A percentile compares a stretch with the other conserved stretches of the same genome.
Conservation (phyloP, 2,797 vertebrate genomes). For the Ambastaia sidthimunki region DNA sequence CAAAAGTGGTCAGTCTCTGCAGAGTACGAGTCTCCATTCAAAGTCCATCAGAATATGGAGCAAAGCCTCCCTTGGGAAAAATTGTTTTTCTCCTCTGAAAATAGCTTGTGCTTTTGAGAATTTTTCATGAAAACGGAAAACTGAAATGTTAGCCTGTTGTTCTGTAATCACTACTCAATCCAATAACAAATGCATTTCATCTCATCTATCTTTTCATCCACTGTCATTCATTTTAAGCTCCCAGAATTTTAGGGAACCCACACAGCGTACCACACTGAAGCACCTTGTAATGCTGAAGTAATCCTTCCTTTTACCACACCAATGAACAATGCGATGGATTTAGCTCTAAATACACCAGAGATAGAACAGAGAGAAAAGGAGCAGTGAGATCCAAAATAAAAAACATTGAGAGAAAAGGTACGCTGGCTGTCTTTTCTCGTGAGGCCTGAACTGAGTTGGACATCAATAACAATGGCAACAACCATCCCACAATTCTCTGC, state of each 20-base stretch:
- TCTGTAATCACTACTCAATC: constrained; percentile 10
- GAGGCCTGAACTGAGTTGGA: constrained; percentile 27
- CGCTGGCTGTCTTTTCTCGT: not conserved
- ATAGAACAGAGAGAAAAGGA: not conserved
- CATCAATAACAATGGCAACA: constrained; percentile 46
- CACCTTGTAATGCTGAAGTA: constrained; percentile 19
- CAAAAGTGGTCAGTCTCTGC: constrained; percentile 34
- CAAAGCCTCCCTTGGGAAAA: constrained; percentile 30
- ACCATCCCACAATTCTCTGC: constrained; percentile 38
- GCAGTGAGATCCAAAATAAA: constrained; percentile 4
- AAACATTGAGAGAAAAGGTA: not conserved
- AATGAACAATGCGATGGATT: constrained; percentile 25
- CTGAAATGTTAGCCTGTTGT: constrained; percentile 25
- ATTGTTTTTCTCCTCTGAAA: constrained; percentile 32
- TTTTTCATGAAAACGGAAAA: not conserved
- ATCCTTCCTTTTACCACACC: constrained; percentile 3
- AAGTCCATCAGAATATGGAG: constrained; percentile 36
- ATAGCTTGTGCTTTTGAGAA: constrained; percentile 21
- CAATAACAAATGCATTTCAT: constrained; percentile 18
- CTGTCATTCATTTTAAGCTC: constrained; percentile 14
- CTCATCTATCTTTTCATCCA: not conserved
- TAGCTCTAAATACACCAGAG: constrained; percentile 14
- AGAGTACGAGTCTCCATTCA: constrained; percentile 44
- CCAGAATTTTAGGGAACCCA: constrained; percentile 2
- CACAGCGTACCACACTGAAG: not conserved